A percentile compares a stretch with the other conserved stretches of the same genome.
phyloP scores from a whole-genome alignment of 2,888 invertebrate genomes.

The Parnassius glacialis region DNA sequence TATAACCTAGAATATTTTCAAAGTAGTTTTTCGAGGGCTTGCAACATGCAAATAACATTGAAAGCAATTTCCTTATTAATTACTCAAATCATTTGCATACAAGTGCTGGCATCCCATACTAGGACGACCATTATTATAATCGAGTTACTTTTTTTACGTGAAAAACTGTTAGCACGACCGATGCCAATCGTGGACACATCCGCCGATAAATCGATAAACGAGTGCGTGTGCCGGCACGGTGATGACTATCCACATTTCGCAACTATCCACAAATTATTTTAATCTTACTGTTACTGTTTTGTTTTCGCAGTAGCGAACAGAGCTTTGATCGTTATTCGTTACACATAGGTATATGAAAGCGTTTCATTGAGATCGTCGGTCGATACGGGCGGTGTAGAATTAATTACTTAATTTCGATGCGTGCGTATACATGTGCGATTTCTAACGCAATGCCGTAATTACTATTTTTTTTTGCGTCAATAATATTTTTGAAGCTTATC shows the following conservation, averaged over 20 bases:
- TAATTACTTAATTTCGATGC: constrained; percentile 78
- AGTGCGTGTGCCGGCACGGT: constrained; percentile 55
- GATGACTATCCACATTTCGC: constrained; percentile 53
- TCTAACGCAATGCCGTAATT: constrained; percentile 71
- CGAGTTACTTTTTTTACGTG: constrained; percentile 64
- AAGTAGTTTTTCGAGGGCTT: constrained; percentile 48
- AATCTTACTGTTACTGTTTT: constrained; percentile 63
- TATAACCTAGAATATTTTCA: constrained; percentile 34
- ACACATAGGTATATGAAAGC: constrained; percentile 55
- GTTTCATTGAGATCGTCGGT: constrained; percentile 64
- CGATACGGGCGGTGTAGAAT: constrained; percentile 61
- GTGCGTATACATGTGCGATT: constrained; percentile 69
- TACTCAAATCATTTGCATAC: constrained; percentile 74
- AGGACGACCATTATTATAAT: constrained; percentile 76
- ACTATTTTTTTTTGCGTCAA: constrained; percentile 62
- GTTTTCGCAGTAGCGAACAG: constrained; percentile 54
- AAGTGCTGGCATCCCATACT: constrained; percentile 69
- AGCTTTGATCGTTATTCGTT: constrained; percentile 54
- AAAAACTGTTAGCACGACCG: constrained; percentile 65
- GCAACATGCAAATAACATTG: constrained; percentile 62
- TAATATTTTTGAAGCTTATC: constrained; percentile 73
- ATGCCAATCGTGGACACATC: constrained; percentile 70
- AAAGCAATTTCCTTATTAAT: constrained; percentile 74
- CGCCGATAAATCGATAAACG: constrained; percentile 76
- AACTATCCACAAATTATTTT: constrained; percentile 64